Conservation (phyloP, 2,797 vertebrate genomes). For the Xyrichtys novacula region DNA sequence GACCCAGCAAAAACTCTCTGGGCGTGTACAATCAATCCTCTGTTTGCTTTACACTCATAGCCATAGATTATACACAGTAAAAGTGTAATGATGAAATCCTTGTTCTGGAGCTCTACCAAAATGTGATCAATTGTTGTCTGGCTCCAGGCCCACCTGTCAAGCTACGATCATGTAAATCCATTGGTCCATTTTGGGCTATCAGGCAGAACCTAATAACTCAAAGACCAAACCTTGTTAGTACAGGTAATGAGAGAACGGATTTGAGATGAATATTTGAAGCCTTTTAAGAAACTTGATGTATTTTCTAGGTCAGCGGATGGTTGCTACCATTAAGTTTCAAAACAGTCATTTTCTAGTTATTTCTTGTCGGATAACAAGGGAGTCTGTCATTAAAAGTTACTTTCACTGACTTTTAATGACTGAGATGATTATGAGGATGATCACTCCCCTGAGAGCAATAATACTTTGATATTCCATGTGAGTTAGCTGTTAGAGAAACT, state of each 20-base stretch:
- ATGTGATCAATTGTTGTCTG: constrained; percentile 68
- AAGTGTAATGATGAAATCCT: constrained; percentile 45
- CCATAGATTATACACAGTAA: constrained; percentile 70
- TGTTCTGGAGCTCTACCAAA: constrained; percentile 60
- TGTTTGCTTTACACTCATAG: constrained; percentile 43
- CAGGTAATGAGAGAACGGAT: constrained; percentile 41
- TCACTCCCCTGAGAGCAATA: constrained; percentile 47
- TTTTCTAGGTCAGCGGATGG: constrained; percentile 71
- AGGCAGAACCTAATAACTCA: constrained; percentile 26
- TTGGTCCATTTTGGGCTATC: constrained; percentile 47
- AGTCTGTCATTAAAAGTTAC: constrained; percentile 74
- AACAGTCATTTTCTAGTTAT: constrained; percentile 60
- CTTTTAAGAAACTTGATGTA: constrained; percentile 39
- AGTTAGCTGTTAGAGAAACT: constrained; percentile 35
- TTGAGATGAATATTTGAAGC: constrained; percentile 61
- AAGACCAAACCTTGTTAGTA: constrained; percentile 38
- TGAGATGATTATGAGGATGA: constrained; percentile 56
- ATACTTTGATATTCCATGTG: constrained; percentile 59
- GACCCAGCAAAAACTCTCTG: constrained; percentile 44
- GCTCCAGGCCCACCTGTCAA: constrained; percentile 44
- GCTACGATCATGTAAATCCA: constrained; percentile 56
- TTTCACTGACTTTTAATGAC: constrained; percentile 78
- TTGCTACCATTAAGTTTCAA: constrained; percentile 56
- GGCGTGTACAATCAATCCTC: constrained; percentile 49
- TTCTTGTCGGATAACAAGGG: constrained; percentile 66